phyloP scores from a whole-genome alignment of 2,113 vertebrate genomes.

The Sciurus niger region DNA sequence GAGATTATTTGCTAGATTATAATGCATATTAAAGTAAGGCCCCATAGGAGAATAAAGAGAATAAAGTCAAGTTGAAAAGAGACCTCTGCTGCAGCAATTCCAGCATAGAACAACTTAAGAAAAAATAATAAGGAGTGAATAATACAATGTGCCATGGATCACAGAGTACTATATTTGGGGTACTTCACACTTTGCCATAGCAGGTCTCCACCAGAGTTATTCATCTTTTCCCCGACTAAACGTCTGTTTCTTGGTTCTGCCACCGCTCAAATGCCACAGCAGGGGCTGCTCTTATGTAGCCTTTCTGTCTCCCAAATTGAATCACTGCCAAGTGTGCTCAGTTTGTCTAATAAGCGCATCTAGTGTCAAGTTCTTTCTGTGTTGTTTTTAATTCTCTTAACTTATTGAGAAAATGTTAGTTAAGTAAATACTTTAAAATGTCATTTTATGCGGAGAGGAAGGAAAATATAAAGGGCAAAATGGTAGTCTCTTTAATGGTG shows the following conservation, averaged over 20 bases:
- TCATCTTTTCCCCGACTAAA: not conserved
- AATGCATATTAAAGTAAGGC: conserved; percentile 72
- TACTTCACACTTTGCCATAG: not conserved
- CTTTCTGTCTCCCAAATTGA: not conserved
- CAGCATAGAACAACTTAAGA: conserved; percentile 47
- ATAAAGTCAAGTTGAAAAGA: conserved; percentile 74
- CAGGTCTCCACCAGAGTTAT: not conserved
- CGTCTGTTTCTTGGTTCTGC: not conserved
- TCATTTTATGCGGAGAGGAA: conserved; percentile 29
- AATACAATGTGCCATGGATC: not conserved
- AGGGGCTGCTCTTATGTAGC: not conserved
- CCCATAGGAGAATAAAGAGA: conserved; percentile 77
- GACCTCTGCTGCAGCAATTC: conserved; percentile 74
- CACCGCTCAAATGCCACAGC: not conserved
- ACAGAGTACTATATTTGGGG: not conserved
- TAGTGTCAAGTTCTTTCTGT: not conserved
- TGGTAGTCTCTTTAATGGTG: not conserved
- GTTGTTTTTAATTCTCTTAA: not conserved
- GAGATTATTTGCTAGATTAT: conserved; percentile 59
- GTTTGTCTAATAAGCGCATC: not conserved
- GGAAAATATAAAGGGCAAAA: not conserved
- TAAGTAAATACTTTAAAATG: conserved; percentile 11
- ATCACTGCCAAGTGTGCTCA: not conserved
- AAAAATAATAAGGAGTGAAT: conserved; percentile 1
- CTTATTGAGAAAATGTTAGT: not conserved